Conservation (phyloP, 2,888 invertebrate species). For the Brachynemurus nebulosus region DNA sequence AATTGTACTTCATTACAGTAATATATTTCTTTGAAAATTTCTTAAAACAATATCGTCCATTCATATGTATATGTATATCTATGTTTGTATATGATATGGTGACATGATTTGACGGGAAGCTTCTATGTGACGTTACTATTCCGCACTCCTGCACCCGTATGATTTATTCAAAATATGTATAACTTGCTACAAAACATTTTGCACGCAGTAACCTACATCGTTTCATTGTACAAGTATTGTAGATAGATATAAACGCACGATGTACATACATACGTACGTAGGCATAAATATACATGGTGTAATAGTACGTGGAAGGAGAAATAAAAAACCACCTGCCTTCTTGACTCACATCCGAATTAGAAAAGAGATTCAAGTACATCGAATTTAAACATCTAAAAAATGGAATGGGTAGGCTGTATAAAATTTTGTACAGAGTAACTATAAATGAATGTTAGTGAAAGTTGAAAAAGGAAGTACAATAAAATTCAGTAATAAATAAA, state of each 20-base stretch:
- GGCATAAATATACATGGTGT: no score
- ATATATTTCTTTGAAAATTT: no score
- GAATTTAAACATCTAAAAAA: background rate
- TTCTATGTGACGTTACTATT: no score
- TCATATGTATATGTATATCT: background rate
- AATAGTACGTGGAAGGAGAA: no score
- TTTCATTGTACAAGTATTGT: constrained; percentile 5
- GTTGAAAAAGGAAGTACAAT: constrained; percentile 10
- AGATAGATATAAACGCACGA: no score
- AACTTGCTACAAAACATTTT: constrained; percentile 6
- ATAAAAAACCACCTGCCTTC: no score
- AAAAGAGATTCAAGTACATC: background rate
- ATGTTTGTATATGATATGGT: background rate
- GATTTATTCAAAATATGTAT: background rate
- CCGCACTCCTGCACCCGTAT: no score
- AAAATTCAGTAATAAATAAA: constrained; percentile 5
- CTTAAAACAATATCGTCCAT: no score
- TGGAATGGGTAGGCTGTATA: background rate
- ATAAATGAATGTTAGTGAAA: constrained; percentile 5
- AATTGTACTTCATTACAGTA: no score
- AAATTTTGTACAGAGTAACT: constrained; percentile 2
- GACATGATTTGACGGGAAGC: no score
- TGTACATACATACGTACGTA: no score
- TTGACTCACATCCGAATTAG: no score
- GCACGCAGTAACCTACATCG: constrained; percentile 7